These are phyloP conservation scores for Hippocampus comes DNA, from an alignment of 2,113 vertebrate genomes.

Conservation along the genomic window DNA sequence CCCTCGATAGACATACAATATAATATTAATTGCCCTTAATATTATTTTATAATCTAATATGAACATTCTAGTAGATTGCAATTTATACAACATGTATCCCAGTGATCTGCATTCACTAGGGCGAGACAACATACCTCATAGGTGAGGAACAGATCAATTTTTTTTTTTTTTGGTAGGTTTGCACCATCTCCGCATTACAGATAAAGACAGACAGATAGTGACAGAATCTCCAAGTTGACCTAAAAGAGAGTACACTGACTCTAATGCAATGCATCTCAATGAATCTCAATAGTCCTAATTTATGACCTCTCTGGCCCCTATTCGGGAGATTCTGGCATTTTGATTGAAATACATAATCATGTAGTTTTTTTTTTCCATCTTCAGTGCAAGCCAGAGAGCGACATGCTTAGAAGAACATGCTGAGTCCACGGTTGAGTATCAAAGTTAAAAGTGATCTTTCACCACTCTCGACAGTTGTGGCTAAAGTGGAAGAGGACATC, in stretches of 20 bases:
- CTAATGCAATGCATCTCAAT: not conserved
- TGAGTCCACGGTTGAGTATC: not conserved
- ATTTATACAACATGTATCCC: conserved; percentile 69
- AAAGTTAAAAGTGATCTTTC: not conserved
- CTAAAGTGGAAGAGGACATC: conserved; percentile 11
- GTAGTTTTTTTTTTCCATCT: conserved; percentile 12
- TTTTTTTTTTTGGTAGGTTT: conserved; percentile 14
- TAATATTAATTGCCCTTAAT: conserved; percentile 79
- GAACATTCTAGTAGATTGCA: conserved; percentile 71
- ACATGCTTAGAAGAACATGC: conserved; percentile 44
- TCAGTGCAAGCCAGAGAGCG: conserved; percentile 34
- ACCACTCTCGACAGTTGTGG: conserved; percentile 23
- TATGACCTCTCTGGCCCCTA: not conserved
- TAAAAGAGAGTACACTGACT: not conserved
- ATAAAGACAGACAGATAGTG: conserved; percentile 20
- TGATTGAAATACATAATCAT: not conserved
- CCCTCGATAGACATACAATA: conserved; percentile 81
- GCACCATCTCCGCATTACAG: conserved; percentile 6
- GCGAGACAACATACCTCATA: conserved; percentile 30
- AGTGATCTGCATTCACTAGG: conserved; percentile 4
- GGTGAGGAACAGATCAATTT: conserved; percentile 21
- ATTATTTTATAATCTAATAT: conserved; percentile 72
- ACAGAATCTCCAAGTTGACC: not conserved
- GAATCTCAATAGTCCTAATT: conserved; percentile 15
- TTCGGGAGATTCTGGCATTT: not conserved